These are phyloP conservation scores for Seriola quinqueradiata DNA, from an alignment of 2,113 vertebrate species.

Conservation along the genomic window DNA sequence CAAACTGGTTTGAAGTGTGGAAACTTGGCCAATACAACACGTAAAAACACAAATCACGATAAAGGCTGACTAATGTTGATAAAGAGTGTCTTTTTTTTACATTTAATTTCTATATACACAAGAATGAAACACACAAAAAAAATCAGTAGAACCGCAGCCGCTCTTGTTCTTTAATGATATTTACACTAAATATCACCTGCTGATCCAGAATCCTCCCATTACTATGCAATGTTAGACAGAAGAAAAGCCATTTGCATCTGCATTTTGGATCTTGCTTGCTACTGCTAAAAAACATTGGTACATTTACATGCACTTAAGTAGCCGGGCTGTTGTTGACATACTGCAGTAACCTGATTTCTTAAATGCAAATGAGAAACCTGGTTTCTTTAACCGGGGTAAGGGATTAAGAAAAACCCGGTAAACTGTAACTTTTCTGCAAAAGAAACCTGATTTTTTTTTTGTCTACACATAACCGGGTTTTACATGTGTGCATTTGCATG, in stretches of 20 bases:
- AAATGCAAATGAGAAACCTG: conserved; percentile 35
- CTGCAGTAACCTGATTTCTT: conserved; percentile 40
- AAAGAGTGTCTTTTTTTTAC: too few relatives aligned
- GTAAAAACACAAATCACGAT: too few relatives aligned
- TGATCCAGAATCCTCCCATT: background rate
- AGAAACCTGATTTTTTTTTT: background rate
- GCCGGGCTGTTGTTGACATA: conserved; percentile 1
- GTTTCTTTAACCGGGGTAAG: conserved; percentile 8
- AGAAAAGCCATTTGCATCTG: conserved; percentile 29
- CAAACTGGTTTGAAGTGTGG: conserved; percentile 2
- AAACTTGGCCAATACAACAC: background rate
- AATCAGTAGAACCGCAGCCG: background rate
- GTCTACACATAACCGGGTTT: background rate
- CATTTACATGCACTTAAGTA: conserved; percentile 5
- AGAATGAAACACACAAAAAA: background rate
- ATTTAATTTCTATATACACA: background rate
- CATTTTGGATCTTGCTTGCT: conserved; percentile 22
- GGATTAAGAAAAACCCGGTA: conserved; percentile 5
- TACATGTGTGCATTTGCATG: background rate
- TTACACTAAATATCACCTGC: conserved; percentile 14
- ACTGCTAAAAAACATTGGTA: background rate
- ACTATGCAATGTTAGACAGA: background rate
- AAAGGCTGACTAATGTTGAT: too few relatives aligned
- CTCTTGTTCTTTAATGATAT: background rate
- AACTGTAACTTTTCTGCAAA: background rate